phyloP scores from a whole-genome alignment of 2,113 vertebrate species.

The Nyctibius bracteatus region DNA sequence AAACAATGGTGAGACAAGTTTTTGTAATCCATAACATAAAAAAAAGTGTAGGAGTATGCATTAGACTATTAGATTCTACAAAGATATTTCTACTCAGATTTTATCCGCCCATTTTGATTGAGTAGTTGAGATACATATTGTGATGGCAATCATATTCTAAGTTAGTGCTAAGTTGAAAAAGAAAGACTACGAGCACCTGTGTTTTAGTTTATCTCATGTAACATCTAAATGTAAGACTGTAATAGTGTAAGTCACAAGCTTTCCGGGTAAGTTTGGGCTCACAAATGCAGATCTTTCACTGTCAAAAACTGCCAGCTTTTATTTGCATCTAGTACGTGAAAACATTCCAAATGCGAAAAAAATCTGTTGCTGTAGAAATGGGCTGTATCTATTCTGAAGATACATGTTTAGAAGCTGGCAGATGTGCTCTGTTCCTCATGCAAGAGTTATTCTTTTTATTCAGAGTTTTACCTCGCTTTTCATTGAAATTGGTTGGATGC shows the following conservation, averaged over 20 bases:
- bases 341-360: background rate
- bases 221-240: background rate
- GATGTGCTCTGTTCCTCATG: background rate
- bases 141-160: background rate
- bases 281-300: background rate
- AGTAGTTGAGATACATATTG: background rate
- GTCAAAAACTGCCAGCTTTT: background rate
- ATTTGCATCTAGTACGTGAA: background rate
- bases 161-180: background rate
- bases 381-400: background rate
- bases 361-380: background rate
- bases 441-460: background rate
- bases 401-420: background rate
- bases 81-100: background rate
- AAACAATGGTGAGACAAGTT: background rate
- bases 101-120: background rate
- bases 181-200: background rate
- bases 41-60: background rate
- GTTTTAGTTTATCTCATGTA: background rate
- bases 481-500: background rate
- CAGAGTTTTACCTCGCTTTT: background rate
- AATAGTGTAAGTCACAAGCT: background rate
- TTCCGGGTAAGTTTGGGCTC: background rate
- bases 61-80: background rate
- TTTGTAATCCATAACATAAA: background rate